Evolutionary conservation across 2,113 vertebrate species (phyloP).

Genomic region (Nycticryphes semicollaris): DNA sequence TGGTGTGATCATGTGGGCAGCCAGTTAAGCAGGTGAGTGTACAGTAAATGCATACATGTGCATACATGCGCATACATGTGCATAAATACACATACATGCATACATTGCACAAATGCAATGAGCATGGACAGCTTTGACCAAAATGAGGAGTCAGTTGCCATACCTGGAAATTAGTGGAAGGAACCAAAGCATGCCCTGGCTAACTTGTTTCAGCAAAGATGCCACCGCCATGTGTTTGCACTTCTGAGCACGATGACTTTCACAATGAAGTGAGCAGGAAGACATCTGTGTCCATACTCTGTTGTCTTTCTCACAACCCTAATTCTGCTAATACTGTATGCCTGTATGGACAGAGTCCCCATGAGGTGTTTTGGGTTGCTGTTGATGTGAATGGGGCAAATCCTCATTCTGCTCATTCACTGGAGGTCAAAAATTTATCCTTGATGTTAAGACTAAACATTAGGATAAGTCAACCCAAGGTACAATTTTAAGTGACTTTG

Average conservation of each 20-base stretch:
- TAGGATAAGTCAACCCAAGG: not conserved
- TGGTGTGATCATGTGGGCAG: not conserved
- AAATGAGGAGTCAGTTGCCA: not conserved
- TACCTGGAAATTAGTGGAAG: not conserved
- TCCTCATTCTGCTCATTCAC: not conserved
- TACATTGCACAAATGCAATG: not conserved
- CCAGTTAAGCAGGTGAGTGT: not conserved
- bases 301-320: not conserved
- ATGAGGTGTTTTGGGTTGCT: not conserved
- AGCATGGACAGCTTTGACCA: not conserved
- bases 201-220: not conserved
- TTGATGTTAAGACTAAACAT: not conserved
- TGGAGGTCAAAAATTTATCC: not conserved
- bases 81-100: too few species aligned
- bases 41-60: not conserved
- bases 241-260: not conserved
- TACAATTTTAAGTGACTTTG: not conserved
- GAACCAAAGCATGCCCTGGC: fast-evolving
- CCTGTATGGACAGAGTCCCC: not conserved
- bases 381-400: not conserved
- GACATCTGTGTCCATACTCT: not conserved
- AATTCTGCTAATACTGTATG: not conserved
- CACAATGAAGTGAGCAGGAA: not conserved
- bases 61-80: too few species aligned
- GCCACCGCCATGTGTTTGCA: fast-evolving